Conservation (phyloP, 2,888 invertebrate species). For the Tenthredo scrophulariae region DNA sequence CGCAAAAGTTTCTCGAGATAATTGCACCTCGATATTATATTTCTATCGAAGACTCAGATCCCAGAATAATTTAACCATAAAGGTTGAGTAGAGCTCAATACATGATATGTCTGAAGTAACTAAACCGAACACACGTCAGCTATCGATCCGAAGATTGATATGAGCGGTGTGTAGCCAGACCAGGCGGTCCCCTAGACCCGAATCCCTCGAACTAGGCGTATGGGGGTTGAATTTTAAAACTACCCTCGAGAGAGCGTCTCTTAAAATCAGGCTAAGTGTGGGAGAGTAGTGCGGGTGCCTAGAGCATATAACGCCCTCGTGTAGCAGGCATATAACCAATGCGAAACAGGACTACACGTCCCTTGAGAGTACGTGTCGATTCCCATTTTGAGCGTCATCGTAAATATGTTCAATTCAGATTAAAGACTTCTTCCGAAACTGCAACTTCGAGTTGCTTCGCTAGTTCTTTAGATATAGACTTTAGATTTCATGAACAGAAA, state of each 20-base stretch:
- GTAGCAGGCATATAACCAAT: constrained; percentile 4
- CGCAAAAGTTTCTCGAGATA: not conserved
- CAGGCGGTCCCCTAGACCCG: constrained; percentile 52
- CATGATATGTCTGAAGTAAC: constrained; percentile 35
- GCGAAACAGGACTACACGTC: constrained; percentile 50
- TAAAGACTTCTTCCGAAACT: not conserved
- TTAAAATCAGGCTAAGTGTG: constrained; percentile 75
- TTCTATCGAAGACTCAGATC: not conserved
- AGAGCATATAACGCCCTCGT: constrained; percentile 6
- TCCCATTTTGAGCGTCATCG: constrained; percentile 30
- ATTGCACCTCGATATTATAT: not conserved
- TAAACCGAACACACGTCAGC: constrained; percentile 49
- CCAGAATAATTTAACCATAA: not conserved
- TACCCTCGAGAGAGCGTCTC: constrained; percentile 73
- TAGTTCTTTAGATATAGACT: not conserved
- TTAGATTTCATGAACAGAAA: not conserved
- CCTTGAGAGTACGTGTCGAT: constrained; percentile 39
- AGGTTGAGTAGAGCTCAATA: not conserved
- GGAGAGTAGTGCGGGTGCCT: constrained; percentile 54
- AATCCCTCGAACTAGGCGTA: constrained; percentile 62
- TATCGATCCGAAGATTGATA: constrained; percentile 72
- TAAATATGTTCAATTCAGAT: constrained; percentile 2
- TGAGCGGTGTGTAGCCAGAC: constrained; percentile 71
- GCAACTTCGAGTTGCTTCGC: not conserved
- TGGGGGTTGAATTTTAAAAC: constrained; percentile 78